Evolutionary conservation across 1,140 invertebrate genomes (phyloP), one percentile per base, ranked within the genome.

Genomic region (Epicauta chinensis): DNA sequence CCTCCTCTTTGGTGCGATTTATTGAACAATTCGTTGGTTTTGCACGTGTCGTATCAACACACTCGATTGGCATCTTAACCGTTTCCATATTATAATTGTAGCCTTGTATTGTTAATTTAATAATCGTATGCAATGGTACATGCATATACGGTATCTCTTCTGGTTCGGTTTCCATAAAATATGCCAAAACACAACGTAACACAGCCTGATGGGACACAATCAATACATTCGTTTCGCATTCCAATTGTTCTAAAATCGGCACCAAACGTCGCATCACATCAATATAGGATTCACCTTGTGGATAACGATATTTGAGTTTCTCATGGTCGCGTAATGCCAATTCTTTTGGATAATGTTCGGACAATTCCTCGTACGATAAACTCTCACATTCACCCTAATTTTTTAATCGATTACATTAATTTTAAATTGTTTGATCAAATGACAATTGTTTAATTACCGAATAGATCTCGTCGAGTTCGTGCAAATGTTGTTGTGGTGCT

Each of bases 321-420:
- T 96, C 90, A 61, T 90, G 83, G 71, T 96, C 91, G 10, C 93
- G 77, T 73, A 87, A 82, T 1, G 90, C 89, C 71, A 96, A 92
- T 71, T 96, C 93, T 64, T 89, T 83, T 1, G 92, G 92, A 76
- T 88, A 93, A 39, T 82, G 81, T 50, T 87, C 83, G 59, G 92
- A 86, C 73, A 97, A 93, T 71, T 96, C 93, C 71, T 95, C 91
- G 68, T 96, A 97, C 0, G 91, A 93, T 57, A 95, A 77, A 12
- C 87, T 88, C 72, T 96, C 93, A 73, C 92, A 96, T 39, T 93
- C 88, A 38, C 93, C 92, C 87, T 89, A 69, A n/a, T n/a, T n/a
- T n/a, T 12, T 76, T 68, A 59, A 44, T n/a, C n/a, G n/a, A n/a
- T n/a, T 2, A 23, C 23, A 5, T 23, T 23, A 7, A 23, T 23